Base-by-base conservation (phyloP, 2,113 vertebrate species). In the Varanus komodoensis region DNA sequence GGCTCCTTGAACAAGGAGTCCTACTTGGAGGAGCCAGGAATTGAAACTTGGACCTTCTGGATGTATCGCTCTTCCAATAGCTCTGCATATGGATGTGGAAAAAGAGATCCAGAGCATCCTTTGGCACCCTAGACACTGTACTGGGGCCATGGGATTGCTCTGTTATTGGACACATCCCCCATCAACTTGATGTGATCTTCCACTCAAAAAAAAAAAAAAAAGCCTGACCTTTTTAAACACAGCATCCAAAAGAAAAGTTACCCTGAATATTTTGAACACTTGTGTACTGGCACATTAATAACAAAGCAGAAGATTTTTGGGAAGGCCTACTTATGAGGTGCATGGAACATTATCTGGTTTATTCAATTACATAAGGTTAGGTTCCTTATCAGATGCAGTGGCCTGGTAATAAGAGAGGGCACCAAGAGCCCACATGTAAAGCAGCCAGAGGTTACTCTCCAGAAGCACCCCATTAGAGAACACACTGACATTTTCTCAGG, bases 401-500 rank as follows among this genome's bases (percentile, higher is more conserved):
- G 57, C 21, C 84, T 34, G 15, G n/a, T 29, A 32, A 34, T 50
- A 34, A 91, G 85, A 90, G 92, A 90, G 2, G 64, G 23, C 9
- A 3, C 19, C 11, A 75, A 52, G 78, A 57, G 82, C 48, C 64
- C 29, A 57, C 0, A 48, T 54, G 71, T 68, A 78, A 57, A 6
- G 21, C 5, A 86, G 6, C 15, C 29, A 93, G 80, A 90, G 78
- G 77, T 44, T 32, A 1, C 84, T 91, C 87, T 90, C 34, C 23
- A 50, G n/a, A 86, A 92, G 50, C 89, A 75, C 12, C 25, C 83
- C 92, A 81, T 95, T 93, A 96, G 82, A 83, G 88, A 95, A 92
- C 77, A 86, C 8, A 57, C 54, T 97, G 96, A 94, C 82, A 95
- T 97, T 97, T 97, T 92, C 78, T 78, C 69, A 48, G 88, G 75